Evolutionary conservation across 2,113 vertebrate species (phyloP).

Genomic region (Lampris incognitus): DNA sequence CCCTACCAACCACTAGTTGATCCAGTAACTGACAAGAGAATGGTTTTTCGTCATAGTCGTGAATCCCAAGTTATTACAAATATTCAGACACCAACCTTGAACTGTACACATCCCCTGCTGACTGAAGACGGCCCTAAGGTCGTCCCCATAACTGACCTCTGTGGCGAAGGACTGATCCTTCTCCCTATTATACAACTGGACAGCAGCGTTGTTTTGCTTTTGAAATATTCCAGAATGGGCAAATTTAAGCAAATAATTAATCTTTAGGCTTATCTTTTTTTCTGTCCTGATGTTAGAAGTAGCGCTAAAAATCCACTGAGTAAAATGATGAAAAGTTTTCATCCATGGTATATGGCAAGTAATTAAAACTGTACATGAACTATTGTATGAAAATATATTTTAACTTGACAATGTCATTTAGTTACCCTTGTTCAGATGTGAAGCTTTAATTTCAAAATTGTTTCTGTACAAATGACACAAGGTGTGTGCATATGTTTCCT

Average conservation of each 20-base stretch:
- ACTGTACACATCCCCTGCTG: conserved; percentile 17
- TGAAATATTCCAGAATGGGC: conserved; percentile 40
- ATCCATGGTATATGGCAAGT: conserved; percentile 54
- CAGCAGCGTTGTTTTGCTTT: conserved; percentile 20
- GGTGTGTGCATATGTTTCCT: conserved; percentile 66
- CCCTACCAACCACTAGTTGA: conserved; percentile 3
- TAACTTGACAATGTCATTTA: conserved; percentile 63
- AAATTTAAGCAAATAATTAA: conserved; percentile 48
- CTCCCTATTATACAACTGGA: conserved; percentile 57
- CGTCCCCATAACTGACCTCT: conserved; percentile 60
- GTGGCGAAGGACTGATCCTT: conserved; percentile 38
- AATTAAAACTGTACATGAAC: conserved; percentile 62
- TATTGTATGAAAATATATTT: conserved; percentile 69
- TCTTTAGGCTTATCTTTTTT: conserved; percentile 46
- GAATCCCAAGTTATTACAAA: conserved; percentile 32
- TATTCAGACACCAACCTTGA: conserved; percentile 16
- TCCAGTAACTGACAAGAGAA: conserved; percentile 31
- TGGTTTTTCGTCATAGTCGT: conserved; percentile 13
- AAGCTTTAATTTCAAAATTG: conserved; percentile 76
- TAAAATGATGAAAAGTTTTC: conserved; percentile 39
- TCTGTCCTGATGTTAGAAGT: conserved; percentile 37
- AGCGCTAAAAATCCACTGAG: conserved; percentile 41
- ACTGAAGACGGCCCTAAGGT: conserved; percentile 38
- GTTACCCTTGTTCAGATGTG: conserved; percentile 68
- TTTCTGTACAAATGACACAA: conserved; percentile 67